Percentiles rank a stretch among this genome's conserved stretches.
Conservation (phyloP, 1,140 invertebrate genomes). For the Tetragonula clypearis region DNA sequence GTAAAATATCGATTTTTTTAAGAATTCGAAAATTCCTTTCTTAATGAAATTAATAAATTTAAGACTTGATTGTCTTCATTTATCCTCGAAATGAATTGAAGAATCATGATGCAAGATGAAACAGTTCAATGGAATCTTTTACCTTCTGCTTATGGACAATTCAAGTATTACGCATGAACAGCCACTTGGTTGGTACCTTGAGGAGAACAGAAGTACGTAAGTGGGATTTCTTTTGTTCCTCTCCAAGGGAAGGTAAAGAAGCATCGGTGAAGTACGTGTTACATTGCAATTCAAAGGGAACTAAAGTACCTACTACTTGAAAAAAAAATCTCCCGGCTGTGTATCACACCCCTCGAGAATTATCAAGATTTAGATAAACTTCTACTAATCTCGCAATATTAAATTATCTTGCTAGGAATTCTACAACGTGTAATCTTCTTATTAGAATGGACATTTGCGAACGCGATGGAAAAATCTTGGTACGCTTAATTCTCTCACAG, state of each 20-base stretch:
- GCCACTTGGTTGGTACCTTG: conserved; percentile 20
- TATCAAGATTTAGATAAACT: neutral
- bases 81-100: neutral
- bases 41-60: neutral
- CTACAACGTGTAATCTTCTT: neutral
- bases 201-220: conserved; percentile 28
- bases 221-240: conserved; percentile 30
- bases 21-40: no score
- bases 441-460: no score
- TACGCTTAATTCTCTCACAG: neutral
- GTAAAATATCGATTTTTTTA: no score
- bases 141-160: neutral
- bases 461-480: no score
- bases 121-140: neutral
- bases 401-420: neutral
- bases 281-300: conserved; percentile 13
- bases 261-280: neutral
- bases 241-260: conserved; percentile 13
- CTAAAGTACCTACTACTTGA: neutral
- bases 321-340: neutral
- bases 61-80: neutral
- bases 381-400: neutral
- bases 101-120: neutral
- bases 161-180: conserved; percentile 22
- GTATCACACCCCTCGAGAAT: neutral